Percentiles rank a stretch among this genome's conserved stretches.
Evolutionary conservation across 2,888 invertebrate genomes (phyloP).

Genomic region (Synanthedon formicaeformis): DNA sequence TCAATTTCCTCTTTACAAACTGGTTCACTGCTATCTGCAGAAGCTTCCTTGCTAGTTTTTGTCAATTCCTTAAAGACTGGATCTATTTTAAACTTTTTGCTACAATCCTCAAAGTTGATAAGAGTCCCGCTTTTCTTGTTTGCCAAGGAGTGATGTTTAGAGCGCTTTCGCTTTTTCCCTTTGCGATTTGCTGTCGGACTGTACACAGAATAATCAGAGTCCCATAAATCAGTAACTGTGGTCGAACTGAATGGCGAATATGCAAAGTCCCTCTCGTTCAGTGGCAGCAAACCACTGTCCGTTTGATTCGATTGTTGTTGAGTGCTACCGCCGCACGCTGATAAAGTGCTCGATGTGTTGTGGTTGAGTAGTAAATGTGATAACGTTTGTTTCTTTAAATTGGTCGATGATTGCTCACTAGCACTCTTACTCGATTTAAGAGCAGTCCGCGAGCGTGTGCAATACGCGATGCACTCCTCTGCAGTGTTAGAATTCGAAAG

Average conservation of each 20-base stretch:
- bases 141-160: constrained; percentile 50
- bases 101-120: constrained; percentile 44
- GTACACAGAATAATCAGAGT: constrained; percentile 64
- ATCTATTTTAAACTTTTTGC: constrained; percentile 70
- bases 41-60: constrained; percentile 29
- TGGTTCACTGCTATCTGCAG: constrained; percentile 23
- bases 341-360: constrained; percentile 26
- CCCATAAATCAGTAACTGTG: constrained; percentile 57
- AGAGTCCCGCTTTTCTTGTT: constrained; percentile 44
- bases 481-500: constrained; percentile 27
- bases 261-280: constrained; percentile 64
- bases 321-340: constrained; percentile 10
- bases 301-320: constrained; percentile 26
- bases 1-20: constrained; percentile 35
- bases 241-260: constrained; percentile 66
- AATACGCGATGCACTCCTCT: constrained; percentile 58
- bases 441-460: constrained; percentile 64
- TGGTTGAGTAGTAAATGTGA: constrained; percentile 27
- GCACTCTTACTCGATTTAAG: constrained; percentile 54
- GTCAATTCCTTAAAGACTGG: constrained; percentile 40
- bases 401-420: constrained; percentile 17
- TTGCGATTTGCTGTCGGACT: constrained; percentile 55
- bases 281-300: constrained; percentile 58
- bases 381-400: constrained; percentile 28
- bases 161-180: constrained; percentile 61